phyloP scores from a whole-genome alignment of 2,888 invertebrate genomes.

The Hydrotaea cyrtoneurina region DNA sequence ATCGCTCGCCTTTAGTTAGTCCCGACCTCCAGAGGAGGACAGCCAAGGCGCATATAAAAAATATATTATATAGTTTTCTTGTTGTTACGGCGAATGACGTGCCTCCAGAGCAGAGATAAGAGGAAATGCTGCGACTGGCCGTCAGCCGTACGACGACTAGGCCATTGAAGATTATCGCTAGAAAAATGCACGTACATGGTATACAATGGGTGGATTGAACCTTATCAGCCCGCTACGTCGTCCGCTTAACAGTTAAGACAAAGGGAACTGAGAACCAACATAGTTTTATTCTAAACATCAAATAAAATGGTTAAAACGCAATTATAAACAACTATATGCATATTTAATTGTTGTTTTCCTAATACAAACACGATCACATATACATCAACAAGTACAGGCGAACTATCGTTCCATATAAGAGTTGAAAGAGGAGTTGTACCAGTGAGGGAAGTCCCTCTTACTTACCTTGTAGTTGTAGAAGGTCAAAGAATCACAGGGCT shows the following conservation, averaged over 20 bases:
- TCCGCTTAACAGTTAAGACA: conserved; percentile 40
- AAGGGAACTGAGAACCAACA: not conserved
- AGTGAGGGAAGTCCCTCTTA: conserved; percentile 32
- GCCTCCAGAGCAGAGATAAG: not conserved
- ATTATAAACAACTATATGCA: conserved; percentile 28
- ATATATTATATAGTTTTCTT: too few species aligned
- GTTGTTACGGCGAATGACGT: not conserved
- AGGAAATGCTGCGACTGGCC: too few species aligned
- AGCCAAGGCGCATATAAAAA: too few species aligned
- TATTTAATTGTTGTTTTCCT: conserved; percentile 12
- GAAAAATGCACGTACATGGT: not conserved
- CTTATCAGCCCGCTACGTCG: conserved; percentile 2
- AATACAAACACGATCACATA: not conserved
- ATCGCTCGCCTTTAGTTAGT: too few species aligned
- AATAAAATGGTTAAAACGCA: conserved; percentile 21
- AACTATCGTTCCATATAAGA: not conserved
- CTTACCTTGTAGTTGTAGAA: conserved; percentile 78
- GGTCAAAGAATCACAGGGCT: conserved; percentile 74
- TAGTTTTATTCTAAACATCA: not conserved
- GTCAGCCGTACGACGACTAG: too few species aligned
- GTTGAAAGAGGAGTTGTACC: conserved; percentile 21
- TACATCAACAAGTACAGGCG: not conserved
- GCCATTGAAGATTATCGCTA: too few species aligned
- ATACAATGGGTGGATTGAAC: conserved; percentile 26
- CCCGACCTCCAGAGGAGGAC: too few species aligned